Evolutionary conservation across 1,140 invertebrate genomes (phyloP).

Genomic region (Panonychus citri): DNA sequence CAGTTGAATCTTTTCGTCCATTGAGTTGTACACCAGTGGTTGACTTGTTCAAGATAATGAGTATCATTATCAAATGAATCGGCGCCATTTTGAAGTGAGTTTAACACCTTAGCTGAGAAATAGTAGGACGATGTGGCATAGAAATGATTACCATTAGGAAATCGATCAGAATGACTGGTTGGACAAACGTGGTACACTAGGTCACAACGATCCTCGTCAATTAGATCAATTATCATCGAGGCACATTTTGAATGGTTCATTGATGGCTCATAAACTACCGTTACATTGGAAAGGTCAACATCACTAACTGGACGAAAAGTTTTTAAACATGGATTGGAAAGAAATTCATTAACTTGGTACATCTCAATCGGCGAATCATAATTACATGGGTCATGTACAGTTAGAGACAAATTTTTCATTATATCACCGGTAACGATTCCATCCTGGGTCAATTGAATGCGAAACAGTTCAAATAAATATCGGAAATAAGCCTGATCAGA

Average conservation of each 20-base stretch:
- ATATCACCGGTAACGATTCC: background rate
- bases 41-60: background rate
- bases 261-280: too few species aligned
- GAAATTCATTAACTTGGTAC: background rate
- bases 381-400: background rate
- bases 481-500: constrained; percentile 18
- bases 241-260: too few species aligned
- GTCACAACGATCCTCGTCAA: too few species aligned
- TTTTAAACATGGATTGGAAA: background rate
- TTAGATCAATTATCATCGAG: too few species aligned
- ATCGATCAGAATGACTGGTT: too few species aligned
- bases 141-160: background rate
- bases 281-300: background rate
- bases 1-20: background rate
- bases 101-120: background rate
- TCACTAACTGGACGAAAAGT: background rate
- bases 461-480: background rate
- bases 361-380: background rate
- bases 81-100: background rate
- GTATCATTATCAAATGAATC: background rate
- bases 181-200: too few species aligned
- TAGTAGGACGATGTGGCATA: constrained; percentile 8
- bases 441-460: background rate
- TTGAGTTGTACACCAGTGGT: background rate
- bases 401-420: too few species aligned